Percentiles rank a stretch among this genome's conserved stretches.
These are phyloP conservation scores for Spatula versicolor DNA, from an alignment of 2,797 vertebrate genomes.

Conservation along the genomic window DNA sequence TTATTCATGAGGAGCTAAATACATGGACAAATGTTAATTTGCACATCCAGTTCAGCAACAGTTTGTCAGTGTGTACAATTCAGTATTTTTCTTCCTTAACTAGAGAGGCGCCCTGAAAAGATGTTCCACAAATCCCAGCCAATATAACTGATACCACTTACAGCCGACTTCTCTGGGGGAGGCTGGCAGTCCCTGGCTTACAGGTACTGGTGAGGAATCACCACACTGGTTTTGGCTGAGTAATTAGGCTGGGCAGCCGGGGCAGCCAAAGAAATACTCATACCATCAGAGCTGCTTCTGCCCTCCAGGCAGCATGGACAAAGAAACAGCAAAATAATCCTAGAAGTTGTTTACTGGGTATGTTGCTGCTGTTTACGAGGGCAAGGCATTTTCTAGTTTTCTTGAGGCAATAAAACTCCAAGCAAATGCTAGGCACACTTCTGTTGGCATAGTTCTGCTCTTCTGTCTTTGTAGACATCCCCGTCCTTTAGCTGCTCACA, in stretches of 20 bases:
- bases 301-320: neutral
- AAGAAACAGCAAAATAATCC: neutral
- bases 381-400: neutral
- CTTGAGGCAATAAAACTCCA: neutral
- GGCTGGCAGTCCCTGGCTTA: accelerated
- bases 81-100: neutral
- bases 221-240: neutral
- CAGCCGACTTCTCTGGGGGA: neutral
- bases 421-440: accelerated
- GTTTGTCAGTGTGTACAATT: neutral
- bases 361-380: neutral
- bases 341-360: neutral
- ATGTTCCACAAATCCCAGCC: neutral
- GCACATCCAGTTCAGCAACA: neutral
- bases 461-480: neutral
- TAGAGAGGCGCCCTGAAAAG: neutral
- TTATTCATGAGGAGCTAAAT: neutral
- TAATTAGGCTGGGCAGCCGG: neutral
- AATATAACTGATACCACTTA: neutral
- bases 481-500: neutral
- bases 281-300: neutral
- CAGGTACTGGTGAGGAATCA: neutral
- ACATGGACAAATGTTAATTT: neutral
- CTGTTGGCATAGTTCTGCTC: neutral
- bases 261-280: neutral